These are phyloP conservation scores for Himalopsyche anomala DNA, from an alignment of 2,888 invertebrate species.

Conservation along the genomic window DNA sequence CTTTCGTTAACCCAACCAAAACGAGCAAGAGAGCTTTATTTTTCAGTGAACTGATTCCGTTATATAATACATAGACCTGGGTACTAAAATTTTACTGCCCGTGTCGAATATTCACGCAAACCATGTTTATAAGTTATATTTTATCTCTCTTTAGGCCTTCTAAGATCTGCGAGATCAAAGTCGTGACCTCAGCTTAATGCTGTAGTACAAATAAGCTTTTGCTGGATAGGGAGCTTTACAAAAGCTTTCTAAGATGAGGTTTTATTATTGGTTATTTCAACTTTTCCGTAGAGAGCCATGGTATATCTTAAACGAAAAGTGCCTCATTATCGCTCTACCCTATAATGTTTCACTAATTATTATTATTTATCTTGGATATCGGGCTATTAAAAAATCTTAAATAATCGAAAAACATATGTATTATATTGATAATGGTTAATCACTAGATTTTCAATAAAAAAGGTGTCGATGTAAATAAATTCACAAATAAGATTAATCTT, in stretches of 20 bases:
- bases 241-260: background rate
- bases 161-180: constrained; percentile 22
- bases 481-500: too few species aligned
- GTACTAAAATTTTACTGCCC: constrained; percentile 39
- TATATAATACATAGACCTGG: background rate
- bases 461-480: too few species aligned
- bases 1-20: background rate
- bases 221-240: constrained; percentile 7
- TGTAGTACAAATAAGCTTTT: constrained; percentile 24
- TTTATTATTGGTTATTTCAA: constrained; percentile 19
- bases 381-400: too few species aligned
- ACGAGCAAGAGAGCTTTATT: background rate
- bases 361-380: too few species aligned
- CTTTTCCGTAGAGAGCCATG: too few species aligned
- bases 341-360: too few species aligned
- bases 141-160: constrained; percentile 24
- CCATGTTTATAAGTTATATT: constrained; percentile 35
- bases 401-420: too few species aligned
- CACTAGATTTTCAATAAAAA: too few species aligned
- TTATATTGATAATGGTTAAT: too few species aligned
- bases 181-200: constrained; percentile 16
- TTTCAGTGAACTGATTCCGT: constrained; percentile 8
- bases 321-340: too few species aligned
- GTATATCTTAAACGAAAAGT: too few species aligned
- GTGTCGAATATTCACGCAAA: constrained; percentile 36